A percentile compares a stretch with the other conserved stretches of the same genome.
Evolutionary conservation across 2,888 invertebrate genomes (phyloP).

Genomic region (Clostera curtula): DNA sequence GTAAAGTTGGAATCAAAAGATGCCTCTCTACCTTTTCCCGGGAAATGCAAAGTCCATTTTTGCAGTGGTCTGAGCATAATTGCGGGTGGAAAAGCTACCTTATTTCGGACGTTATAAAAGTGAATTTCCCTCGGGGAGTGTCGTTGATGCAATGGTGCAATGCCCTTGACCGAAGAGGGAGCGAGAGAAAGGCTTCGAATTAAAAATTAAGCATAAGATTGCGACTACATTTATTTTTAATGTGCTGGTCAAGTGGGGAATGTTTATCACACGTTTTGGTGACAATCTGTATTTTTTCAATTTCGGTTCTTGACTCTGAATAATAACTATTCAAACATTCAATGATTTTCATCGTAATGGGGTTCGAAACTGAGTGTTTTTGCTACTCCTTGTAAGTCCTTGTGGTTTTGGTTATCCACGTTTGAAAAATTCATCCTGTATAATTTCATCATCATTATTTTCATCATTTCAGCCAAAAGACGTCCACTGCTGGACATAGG

Average conservation of each 20-base stretch:
- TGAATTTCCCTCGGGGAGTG: slow-evolving; percentile 12
- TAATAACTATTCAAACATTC: too few relatives aligned
- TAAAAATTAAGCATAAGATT: slow-evolving; percentile 36
- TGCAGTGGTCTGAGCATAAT: slow-evolving; percentile 3
- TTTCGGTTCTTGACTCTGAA: too few relatives aligned
- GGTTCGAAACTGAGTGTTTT: too few relatives aligned
- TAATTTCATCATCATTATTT: too few relatives aligned
- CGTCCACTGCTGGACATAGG: too few relatives aligned
- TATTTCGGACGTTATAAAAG: slow-evolving; percentile 9
- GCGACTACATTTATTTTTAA: slow-evolving; percentile 8
- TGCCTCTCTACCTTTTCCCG: slow-evolving; percentile 13
- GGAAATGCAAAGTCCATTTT: slow-evolving; percentile 18
- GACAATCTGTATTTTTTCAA: too few relatives aligned
- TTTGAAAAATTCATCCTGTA: too few relatives aligned
- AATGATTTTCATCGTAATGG: too few relatives aligned
- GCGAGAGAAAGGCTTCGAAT: slow-evolving; percentile 28
- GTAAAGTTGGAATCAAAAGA: slow-evolving; percentile 16
- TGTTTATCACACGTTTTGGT: not conserved
- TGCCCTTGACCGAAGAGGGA: slow-evolving; percentile 37
- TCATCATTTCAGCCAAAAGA: too few relatives aligned
- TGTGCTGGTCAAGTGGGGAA: slow-evolving; percentile 8
- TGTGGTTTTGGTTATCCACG: too few relatives aligned
- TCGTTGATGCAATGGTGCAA: slow-evolving; percentile 28
- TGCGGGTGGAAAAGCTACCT: slow-evolving; percentile 5
- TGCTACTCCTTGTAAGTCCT: too few relatives aligned